These are phyloP conservation scores for Myotis yumanensis DNA, from an alignment of 2,113 vertebrate species.

Conservation along the genomic window DNA sequence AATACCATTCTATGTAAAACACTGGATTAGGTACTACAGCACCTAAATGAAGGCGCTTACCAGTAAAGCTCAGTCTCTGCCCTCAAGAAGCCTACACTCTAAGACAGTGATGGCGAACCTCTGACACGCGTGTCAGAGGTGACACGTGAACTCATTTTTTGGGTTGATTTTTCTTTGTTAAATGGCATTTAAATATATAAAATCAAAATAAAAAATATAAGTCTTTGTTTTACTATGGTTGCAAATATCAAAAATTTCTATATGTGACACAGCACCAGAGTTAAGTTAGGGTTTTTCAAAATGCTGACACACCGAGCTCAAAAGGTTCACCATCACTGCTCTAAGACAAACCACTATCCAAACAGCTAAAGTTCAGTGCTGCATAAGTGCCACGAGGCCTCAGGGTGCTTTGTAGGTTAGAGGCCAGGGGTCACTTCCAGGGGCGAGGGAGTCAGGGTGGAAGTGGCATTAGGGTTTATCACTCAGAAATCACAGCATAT, in stretches of 20 bases:
- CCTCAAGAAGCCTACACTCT: background rate
- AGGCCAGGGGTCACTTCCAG: background rate
- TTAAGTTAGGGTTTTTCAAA: too few relatives aligned
- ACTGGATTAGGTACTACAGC: background rate
- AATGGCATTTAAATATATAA: too few relatives aligned
- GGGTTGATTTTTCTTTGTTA: too few relatives aligned
- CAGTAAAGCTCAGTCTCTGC: background rate
- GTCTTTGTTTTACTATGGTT: too few relatives aligned
- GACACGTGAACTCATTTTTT: too few relatives aligned
- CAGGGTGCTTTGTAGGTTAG: background rate
- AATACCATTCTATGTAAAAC: background rate
- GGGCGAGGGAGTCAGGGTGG: background rate
- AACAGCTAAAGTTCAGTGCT: background rate
- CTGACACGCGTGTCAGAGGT: too few relatives aligned
- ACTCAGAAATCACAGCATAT: background rate
- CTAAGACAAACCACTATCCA: background rate
- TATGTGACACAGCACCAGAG: too few relatives aligned
- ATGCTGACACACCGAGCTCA: too few relatives aligned
- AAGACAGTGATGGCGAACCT: background rate
- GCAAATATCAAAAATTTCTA: too few relatives aligned
- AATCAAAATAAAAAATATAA: too few relatives aligned
- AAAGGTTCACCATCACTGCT: background rate
- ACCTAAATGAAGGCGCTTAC: background rate
- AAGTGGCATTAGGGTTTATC: background rate
- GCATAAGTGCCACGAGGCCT: background rate